These are phyloP conservation scores for Metridium senile DNA, from an alignment of 92 coral and sea anemone genomes.

Conservation along the genomic window DNA sequence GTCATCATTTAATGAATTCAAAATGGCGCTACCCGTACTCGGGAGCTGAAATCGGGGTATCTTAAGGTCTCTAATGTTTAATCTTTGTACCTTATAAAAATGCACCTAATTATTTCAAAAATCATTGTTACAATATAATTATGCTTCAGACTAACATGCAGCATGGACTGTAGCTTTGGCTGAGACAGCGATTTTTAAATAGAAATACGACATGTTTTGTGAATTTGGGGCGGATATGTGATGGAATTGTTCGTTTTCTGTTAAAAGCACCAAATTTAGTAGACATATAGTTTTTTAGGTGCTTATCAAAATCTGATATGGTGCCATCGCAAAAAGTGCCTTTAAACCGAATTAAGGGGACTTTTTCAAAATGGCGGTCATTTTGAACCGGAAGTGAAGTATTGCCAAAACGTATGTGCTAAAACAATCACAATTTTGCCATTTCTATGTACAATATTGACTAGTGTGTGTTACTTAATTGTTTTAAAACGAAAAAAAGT, in stretches of 20 bases:
- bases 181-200: too few relatives aligned
- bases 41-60: too few relatives aligned
- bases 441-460: slow-evolving; percentile 1
- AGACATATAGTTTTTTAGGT: slow-evolving; percentile 36
- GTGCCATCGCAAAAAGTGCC: slow-evolving; percentile 33
- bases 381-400: slow-evolving; percentile 39
- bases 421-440: slow-evolving; percentile 9
- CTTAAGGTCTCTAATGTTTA: too few relatives aligned
- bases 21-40: too few relatives aligned
- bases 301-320: slow-evolving; percentile 42
- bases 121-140: too few relatives aligned
- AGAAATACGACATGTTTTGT: too few relatives aligned
- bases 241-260: slow-evolving; percentile 50
- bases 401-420: background rate
- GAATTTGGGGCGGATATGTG: slow-evolving; percentile 3
- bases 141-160: too few relatives aligned
- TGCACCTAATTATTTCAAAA: too few relatives aligned
- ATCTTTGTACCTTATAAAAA: too few relatives aligned
- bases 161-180: too few relatives aligned
- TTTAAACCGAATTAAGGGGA: slow-evolving; percentile 24
- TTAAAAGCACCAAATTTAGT: slow-evolving; percentile 24
- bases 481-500: background rate
- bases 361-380: slow-evolving; percentile 40
- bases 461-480: background rate
- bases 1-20: too few relatives aligned